A percentile compares a stretch with the other conserved stretches of the same genome.
Conservation (phyloP, 2,797 vertebrate species). For the Merluccius polli region DNA sequence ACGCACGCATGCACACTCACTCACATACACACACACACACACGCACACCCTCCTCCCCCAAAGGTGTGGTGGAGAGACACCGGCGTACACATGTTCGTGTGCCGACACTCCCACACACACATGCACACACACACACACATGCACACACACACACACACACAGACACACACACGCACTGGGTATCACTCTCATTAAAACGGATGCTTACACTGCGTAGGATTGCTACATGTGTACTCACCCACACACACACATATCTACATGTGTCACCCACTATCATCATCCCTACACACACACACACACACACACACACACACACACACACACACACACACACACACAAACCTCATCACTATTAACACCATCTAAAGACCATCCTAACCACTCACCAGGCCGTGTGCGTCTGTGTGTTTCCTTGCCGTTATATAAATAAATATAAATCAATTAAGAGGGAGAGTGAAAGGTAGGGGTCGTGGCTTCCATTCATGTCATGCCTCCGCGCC, state of each 20-base stretch:
- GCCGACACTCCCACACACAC: background rate
- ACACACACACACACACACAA: background rate
- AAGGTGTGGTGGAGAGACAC: conserved; percentile 8
- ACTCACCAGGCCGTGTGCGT: background rate
- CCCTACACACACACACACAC: background rate
- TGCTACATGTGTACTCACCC: background rate
- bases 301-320: background rate
- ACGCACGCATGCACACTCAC: conserved; percentile 11
- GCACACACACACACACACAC: background rate
- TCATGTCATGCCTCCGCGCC: no score
- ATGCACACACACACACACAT: background rate
- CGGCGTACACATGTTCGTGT: background rate
- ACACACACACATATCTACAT: background rate
- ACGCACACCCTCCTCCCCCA: conserved; percentile 29
- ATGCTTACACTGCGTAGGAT: background rate
- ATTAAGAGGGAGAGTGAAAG: background rate
- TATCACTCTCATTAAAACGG: no score
- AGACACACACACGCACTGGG: no score
- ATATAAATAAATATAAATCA: background rate
- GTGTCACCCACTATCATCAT: conserved; percentile 1
- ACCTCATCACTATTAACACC: background rate
- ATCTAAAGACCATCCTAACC: background rate
- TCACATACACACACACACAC: conserved; percentile 8
- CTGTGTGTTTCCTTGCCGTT: background rate
- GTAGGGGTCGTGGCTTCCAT: background rate